Evolutionary conservation across 2,797 vertebrate species (phyloP).

Genomic region (Cottoperca gobio): DNA sequence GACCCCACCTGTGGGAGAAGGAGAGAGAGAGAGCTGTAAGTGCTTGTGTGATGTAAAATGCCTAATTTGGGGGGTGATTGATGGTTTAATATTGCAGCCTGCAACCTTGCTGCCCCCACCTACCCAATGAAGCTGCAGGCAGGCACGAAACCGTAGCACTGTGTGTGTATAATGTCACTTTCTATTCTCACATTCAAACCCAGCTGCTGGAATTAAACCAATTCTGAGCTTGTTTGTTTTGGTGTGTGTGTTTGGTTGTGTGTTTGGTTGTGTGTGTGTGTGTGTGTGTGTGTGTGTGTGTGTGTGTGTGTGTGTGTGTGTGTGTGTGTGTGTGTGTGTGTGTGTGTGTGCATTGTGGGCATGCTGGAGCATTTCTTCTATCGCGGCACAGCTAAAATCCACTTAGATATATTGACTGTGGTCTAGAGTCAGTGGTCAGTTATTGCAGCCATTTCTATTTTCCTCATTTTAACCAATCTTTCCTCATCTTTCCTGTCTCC

Average conservation of each 20-base stretch:
- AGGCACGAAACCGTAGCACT: conserved; percentile 77
- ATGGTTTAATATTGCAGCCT: conserved; percentile 92
- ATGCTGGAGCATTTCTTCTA: conserved; percentile 63
- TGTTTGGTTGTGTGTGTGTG: neutral
- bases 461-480: conserved; percentile 73
- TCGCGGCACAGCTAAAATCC: conserved; percentile 70
- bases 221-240: conserved; percentile 81
- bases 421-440: conserved; percentile 80
- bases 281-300: conserved; percentile 34
- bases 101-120: conserved; percentile 88
- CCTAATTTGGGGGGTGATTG: conserved; percentile 90
- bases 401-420: conserved; percentile 83
- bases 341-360: conserved; percentile 49
- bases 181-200: conserved; percentile 83
- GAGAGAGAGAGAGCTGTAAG: conserved; percentile 77
- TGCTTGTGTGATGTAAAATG: conserved; percentile 88
- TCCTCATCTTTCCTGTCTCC: conserved; percentile 54
- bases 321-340: conserved; percentile 18
- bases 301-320: conserved; percentile 12
- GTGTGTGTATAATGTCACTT: conserved; percentile 83
- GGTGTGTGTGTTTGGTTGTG: conserved; percentile 41
- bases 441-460: conserved; percentile 77
- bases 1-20: conserved; percentile 83
- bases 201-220: conserved; percentile 81
- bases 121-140: conserved; percentile 88